These are phyloP conservation scores for Acanthaster planci DNA, from an alignment of 35 echinoderm and acorn worm genomes.

Conservation along the genomic window DNA sequence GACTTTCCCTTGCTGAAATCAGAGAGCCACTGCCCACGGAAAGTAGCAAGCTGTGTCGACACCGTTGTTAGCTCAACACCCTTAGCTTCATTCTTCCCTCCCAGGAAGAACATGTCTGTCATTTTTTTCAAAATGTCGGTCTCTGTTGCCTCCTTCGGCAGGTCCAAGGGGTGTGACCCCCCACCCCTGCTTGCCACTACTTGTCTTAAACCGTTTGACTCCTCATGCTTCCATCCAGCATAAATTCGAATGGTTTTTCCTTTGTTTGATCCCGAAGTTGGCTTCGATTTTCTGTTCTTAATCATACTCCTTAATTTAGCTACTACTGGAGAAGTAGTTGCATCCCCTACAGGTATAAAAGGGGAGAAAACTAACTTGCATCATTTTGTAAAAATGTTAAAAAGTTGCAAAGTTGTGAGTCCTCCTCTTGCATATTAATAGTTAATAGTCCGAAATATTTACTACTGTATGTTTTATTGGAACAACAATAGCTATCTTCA, in stretches of 20 bases:
- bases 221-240: conserved; percentile 9
- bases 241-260: neutral
- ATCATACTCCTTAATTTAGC: neutral
- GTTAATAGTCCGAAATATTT: too few species aligned
- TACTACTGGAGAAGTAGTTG: neutral
- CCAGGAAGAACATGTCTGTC: neutral
- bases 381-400: neutral
- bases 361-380: neutral
- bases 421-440: too few species aligned
- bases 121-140: neutral
- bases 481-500: neutral
- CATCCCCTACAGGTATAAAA: conserved; percentile 4
- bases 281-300: neutral
- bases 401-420: conserved; percentile 2
- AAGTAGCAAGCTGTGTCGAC: neutral
- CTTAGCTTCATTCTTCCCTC: neutral
- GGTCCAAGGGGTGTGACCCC: neutral
- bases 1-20: neutral
- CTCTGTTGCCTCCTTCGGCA: neutral
- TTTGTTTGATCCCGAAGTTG: neutral
- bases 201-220: neutral
- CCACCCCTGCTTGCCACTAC: conserved; percentile 4
- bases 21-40: neutral
- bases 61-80: neutral
- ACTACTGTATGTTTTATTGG: too few species aligned